Evolutionary conservation across 2,113 vertebrate genomes (phyloP).

Genomic region (Panthera tigris): DNA sequence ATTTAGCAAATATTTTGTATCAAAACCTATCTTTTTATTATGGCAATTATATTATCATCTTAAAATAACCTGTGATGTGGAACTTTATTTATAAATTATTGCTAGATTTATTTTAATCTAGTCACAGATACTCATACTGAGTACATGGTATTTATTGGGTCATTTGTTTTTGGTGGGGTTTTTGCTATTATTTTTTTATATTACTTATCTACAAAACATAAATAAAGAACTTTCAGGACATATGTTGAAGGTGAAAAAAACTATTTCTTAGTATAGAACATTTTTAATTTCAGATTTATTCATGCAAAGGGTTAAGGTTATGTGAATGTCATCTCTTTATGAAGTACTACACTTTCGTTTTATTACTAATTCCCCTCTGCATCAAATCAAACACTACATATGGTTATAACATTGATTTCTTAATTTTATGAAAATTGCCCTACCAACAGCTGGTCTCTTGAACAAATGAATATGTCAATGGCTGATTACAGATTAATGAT

Average conservation of each 20-base stretch:
- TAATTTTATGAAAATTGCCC: conserved; percentile 82
- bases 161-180: not conserved
- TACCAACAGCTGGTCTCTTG: conserved; percentile 78
- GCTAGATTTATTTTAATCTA: not conserved
- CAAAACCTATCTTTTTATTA: not conserved
- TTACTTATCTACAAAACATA: not conserved
- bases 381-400: conserved; percentile 79
- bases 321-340: conserved; percentile 78
- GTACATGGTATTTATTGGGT: not conserved
- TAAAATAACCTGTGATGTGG: not conserved
- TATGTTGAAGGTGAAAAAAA: not conserved
- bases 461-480: conserved; percentile 78
- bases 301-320: conserved; percentile 70
- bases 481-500: conserved; percentile 77
- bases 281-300: conserved; percentile 54
- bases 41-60: not conserved
- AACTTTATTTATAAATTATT: not conserved
- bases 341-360: conserved; percentile 66
- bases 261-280: conserved; percentile 52
- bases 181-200: not conserved
- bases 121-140: not conserved
- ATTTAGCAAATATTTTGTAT: not conserved
- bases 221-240: conserved; percentile 17
- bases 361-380: conserved; percentile 76
- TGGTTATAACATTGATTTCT: conserved; percentile 81